These are phyloP conservation scores for Parotocinclus haroldoi DNA, from an alignment of 2,797 vertebrate genomes.

Conservation along the genomic window DNA sequence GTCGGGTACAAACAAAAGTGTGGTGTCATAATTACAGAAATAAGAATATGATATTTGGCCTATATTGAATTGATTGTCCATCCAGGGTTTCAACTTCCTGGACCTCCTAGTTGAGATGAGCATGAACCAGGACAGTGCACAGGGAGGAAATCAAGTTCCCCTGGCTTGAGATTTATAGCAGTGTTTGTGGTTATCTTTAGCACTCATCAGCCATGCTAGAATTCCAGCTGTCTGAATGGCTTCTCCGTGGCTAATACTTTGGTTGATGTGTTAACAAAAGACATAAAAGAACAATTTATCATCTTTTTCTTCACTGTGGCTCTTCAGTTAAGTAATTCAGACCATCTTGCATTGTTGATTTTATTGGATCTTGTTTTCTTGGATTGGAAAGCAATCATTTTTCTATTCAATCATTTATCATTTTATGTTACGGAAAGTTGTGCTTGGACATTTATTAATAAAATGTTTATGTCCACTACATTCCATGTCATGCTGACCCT, in stretches of 20 bases:
- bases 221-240: conserved; percentile 32
- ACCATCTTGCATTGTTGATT: not conserved
- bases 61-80: too few relatives aligned
- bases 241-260: conserved; percentile 34
- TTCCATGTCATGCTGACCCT: too few relatives aligned
- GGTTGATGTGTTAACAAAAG: not conserved
- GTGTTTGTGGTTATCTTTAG: conserved; percentile 29
- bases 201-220: conserved; percentile 31
- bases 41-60: too few relatives aligned
- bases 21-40: too few relatives aligned
- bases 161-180: conserved; percentile 13
- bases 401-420: too few relatives aligned
- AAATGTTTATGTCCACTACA: too few relatives aligned
- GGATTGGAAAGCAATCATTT: too few relatives aligned
- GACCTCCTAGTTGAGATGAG: too few relatives aligned
- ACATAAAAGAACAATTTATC: not conserved
- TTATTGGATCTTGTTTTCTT: not conserved
- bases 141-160: conserved; percentile 16
- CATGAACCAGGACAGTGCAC: not conserved
- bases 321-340: not conserved
- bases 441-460: too few relatives aligned
- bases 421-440: too few relatives aligned
- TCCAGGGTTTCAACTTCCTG: too few relatives aligned
- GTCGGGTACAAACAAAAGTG: too few relatives aligned
- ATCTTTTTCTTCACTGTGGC: not conserved